phyloP scores from a whole-genome alignment of 1,140 invertebrate genomes.

The Pachyrhynchus sulphureomaculatus region DNA sequence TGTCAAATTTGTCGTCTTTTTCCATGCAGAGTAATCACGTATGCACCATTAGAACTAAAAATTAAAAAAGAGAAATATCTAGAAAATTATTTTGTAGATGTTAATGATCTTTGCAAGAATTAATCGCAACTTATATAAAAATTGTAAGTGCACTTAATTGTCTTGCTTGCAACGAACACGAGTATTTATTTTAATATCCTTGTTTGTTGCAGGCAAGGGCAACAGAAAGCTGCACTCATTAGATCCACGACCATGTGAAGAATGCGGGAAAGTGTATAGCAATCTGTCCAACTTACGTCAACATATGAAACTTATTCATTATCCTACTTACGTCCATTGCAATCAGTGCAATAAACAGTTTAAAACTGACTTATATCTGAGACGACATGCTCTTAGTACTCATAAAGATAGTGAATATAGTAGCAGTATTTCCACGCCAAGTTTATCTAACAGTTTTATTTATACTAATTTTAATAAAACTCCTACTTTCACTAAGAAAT shows the following conservation, averaged over 20 bases:
- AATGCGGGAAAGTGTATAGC: conserved; percentile 77
- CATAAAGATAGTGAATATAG: conserved; percentile 49
- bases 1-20: no score
- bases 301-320: conserved; percentile 78
- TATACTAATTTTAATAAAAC: background rate
- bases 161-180: conserved; percentile 27
- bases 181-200: conserved; percentile 45
- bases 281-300: conserved; percentile 78
- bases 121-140: no score
- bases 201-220: conserved; percentile 50
- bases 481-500: background rate
- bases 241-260: conserved; percentile 69
- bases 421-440: background rate
- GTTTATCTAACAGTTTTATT: background rate
- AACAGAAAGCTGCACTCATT: conserved; percentile 63
- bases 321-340: conserved; percentile 73
- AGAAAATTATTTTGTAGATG: no score
- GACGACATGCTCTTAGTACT: conserved; percentile 65
- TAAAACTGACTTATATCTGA: conserved; percentile 76
- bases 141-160: background rate
- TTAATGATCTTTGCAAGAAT: no score
- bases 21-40: no score
- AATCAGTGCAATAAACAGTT: conserved; percentile 72
- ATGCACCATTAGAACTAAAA: no score
- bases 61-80: no score